Percentiles rank a stretch among this genome's conserved stretches.
These are phyloP conservation scores for Epirrita christyi DNA, from an alignment of 2,888 invertebrate species.

Conservation along the genomic window DNA sequence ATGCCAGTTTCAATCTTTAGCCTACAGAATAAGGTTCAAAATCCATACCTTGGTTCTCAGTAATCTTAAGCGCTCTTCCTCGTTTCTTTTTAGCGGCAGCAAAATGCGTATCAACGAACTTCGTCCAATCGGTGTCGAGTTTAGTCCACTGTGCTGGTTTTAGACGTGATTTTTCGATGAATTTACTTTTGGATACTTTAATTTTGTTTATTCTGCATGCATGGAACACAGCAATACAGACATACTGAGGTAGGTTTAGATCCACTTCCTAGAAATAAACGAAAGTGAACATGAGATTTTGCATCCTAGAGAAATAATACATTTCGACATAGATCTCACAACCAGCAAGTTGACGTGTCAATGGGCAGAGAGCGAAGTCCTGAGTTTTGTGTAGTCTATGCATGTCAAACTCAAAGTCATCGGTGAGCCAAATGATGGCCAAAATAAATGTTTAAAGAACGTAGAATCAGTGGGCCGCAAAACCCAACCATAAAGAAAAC, in stretches of 20 bases:
- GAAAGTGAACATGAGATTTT: too few relatives aligned
- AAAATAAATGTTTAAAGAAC: too few relatives aligned
- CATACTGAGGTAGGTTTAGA: slow-evolving; percentile 86
- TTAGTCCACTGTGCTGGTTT: slow-evolving; percentile 86
- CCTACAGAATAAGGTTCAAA: background rate
- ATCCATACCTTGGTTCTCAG: slow-evolving; percentile 48
- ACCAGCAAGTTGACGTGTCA: too few relatives aligned
- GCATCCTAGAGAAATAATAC: slow-evolving; percentile 12
- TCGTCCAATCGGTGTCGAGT: slow-evolving; percentile 85
- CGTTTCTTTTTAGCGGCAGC: slow-evolving; percentile 54
- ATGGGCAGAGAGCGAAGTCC: too few relatives aligned
- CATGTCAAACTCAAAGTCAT: too few relatives aligned
- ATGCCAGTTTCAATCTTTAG: too few relatives aligned
- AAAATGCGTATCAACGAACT: slow-evolving; percentile 71
- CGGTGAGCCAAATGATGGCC: too few relatives aligned
- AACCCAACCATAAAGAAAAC: too few relatives aligned
- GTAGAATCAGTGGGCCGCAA: too few relatives aligned
- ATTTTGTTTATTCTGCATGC: slow-evolving; percentile 85
- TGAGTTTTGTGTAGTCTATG: too few relatives aligned
- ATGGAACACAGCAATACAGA: slow-evolving; percentile 86
- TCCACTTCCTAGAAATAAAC: slow-evolving; percentile 73
- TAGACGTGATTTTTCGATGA: slow-evolving; percentile 83
- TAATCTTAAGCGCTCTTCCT: slow-evolving; percentile 48
- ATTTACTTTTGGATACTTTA: slow-evolving; percentile 83
- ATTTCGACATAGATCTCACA: too few relatives aligned